Evolutionary conservation across 2,797 vertebrate species (phyloP).

Genomic region (Urophycis tenuis): DNA sequence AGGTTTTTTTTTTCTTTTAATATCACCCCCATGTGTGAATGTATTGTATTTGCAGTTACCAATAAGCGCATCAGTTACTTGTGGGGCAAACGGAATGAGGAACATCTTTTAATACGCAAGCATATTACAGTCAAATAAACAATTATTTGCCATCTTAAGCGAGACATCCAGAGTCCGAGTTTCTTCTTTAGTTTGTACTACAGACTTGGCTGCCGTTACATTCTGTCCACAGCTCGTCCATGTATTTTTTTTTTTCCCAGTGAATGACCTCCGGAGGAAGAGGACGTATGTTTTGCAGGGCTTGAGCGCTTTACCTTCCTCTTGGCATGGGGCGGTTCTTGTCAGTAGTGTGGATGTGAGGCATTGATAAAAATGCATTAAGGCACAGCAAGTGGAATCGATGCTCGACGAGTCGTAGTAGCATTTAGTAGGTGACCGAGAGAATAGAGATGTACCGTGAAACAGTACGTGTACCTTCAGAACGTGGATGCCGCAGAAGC

Average conservation of each 20-base stretch:
- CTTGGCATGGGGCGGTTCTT: slow-evolving; percentile 26
- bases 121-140: slow-evolving; percentile 36
- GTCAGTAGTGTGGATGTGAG: slow-evolving; percentile 44
- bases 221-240: slow-evolving; percentile 11
- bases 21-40: slow-evolving; percentile 32
- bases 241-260: background rate
- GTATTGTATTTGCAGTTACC: slow-evolving; percentile 55
- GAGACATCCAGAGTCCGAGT: slow-evolving; percentile 14
- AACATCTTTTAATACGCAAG: slow-evolving; percentile 40
- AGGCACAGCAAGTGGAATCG: slow-evolving; percentile 76
- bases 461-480: slow-evolving; percentile 8
- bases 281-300: slow-evolving; percentile 16
- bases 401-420: slow-evolving; percentile 53
- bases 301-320: slow-evolving; percentile 40
- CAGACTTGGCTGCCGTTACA: slow-evolving; percentile 3
- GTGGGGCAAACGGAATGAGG: slow-evolving; percentile 36
- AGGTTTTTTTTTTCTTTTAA: slow-evolving; percentile 23
- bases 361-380: slow-evolving; percentile 68
- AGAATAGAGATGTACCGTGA: slow-evolving; percentile 16
- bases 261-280: background rate
- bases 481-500: slow-evolving; percentile 46
- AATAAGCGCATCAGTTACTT: slow-evolving; percentile 27
- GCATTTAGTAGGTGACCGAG: slow-evolving; percentile 41
- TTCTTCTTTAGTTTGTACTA: background rate
- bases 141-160: slow-evolving; percentile 2